Base-by-base conservation (phyloP, 2,113 vertebrate genomes). In the Ailurus styani region DNA sequence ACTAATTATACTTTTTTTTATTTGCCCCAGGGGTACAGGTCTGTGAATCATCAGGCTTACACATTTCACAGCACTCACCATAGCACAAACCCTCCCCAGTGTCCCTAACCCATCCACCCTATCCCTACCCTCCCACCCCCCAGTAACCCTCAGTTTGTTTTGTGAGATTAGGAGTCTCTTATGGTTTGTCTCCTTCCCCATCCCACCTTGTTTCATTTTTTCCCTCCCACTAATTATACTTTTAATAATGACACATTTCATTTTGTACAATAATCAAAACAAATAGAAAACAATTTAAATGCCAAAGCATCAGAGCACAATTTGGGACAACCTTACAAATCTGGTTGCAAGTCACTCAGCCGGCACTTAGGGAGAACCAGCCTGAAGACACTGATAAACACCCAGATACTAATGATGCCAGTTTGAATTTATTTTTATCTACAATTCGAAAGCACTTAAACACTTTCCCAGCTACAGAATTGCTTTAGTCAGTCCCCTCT, bases 401-500 rank as follows among this genome's bases (percentile, higher is more conserved):
- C 73, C 27, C 68, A 47, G 78, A 57, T 40, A 34, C 55, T 90
- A 54, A 91, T 21, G 54, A 90, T 34, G 54, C 79, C 45, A 27
- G 29, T 72, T 78, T 97, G 54, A 70, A 82, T 95, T 93, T 93
- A 94, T 78, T 73, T 97, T 62, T 87, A 54, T 66, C 68, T 62
- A 47, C 91, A 87, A 93, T 60, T 93, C 89, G 93, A 95, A 85
- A 90, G 90, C 75, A 87, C 57, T 91, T 95, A 82, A 96, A 70
- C 85, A 86, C 68, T 34, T 68, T 77, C 77, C 75, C 95, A 82
- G 92, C 70, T 82, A 75, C 73, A n/a, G 68, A 84, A 37, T 0
- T 87, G 96, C 94, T 96, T 96, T 68, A 90, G 90, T 93, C 96
- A 87, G 95, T 95, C 90, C 77, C 88, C 94, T 93, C 93, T 93